Conservation (phyloP, 2,113 vertebrate genomes). For the Tyrannus savana region DNA sequence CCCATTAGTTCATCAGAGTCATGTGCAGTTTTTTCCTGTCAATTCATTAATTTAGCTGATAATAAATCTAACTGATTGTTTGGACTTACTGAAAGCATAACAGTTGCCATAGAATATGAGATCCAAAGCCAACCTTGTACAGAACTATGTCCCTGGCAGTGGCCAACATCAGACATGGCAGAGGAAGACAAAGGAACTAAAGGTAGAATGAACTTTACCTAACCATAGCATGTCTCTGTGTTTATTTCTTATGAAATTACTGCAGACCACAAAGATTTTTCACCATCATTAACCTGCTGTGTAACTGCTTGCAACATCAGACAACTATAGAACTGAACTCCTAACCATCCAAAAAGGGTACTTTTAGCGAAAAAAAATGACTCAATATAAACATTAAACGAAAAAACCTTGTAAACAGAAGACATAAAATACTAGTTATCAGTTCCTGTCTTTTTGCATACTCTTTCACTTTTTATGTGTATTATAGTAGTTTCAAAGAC, state of each 20-base stretch:
- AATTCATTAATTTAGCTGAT: background rate
- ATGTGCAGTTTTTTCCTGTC: background rate
- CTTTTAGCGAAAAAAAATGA: background rate
- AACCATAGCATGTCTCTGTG: background rate
- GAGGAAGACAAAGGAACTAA: background rate
- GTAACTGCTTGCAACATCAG: background rate
- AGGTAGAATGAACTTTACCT: background rate
- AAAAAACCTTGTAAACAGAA: background rate
- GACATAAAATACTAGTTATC: background rate
- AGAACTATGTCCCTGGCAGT: background rate
- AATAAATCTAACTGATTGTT: background rate
- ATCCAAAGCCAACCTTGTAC: background rate
- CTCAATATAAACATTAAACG: background rate
- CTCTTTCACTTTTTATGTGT: background rate
- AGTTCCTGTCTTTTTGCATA: background rate
- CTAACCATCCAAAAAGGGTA: background rate
- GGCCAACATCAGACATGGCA: background rate
- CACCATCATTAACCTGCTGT: background rate
- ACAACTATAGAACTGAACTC: background rate
- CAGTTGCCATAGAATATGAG: background rate
- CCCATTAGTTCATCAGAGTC: background rate
- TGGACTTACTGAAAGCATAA: background rate
- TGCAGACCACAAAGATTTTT: background rate
- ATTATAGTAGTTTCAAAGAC: background rate
- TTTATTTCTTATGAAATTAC: background rate